Evolutionary conservation across 2,797 vertebrate genomes (phyloP).

Genomic region (Melanotaenia nigrans): DNA sequence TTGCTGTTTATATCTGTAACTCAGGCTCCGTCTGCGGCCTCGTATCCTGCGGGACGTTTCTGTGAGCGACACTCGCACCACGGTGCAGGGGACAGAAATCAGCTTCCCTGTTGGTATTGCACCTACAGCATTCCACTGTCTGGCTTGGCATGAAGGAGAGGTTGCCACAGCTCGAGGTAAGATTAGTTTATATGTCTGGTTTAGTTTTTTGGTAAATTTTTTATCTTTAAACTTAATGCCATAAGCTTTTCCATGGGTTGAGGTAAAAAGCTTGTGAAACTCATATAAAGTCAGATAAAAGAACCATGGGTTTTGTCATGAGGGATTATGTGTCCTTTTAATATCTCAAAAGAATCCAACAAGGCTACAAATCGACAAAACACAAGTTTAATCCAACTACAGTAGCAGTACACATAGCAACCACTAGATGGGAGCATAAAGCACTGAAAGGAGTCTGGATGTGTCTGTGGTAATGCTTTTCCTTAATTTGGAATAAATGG

Average conservation of each 20-base stretch:
- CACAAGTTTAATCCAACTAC: too few species aligned
- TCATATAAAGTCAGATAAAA: too few species aligned
- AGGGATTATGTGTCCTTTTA: too few species aligned
- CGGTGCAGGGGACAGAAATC: slow-evolving; percentile 89
- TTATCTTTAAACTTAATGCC: background rate
- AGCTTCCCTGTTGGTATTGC: slow-evolving; percentile 91
- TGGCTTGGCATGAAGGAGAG: slow-evolving; percentile 94
- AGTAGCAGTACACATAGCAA: background rate
- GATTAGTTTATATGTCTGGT: background rate
- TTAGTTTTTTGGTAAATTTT: background rate
- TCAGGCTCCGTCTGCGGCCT: slow-evolving; percentile 89
- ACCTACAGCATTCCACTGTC: slow-evolving; percentile 90
- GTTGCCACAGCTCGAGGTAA: slow-evolving; percentile 92
- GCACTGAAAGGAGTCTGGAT: too few species aligned
- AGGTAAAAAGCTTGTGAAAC: too few species aligned
- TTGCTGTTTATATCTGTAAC: background rate
- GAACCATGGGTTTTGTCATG: too few species aligned
- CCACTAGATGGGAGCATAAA: slow-evolving; percentile 35
- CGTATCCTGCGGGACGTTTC: slow-evolving; percentile 89
- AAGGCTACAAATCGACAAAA: too few species aligned
- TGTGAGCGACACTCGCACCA: slow-evolving; percentile 85
- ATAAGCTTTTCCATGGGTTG: too few species aligned
- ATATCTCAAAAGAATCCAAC: too few species aligned
- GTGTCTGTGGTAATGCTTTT: too few species aligned
- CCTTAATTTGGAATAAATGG: too few species aligned